A percentile compares a stretch with the other conserved stretches of the same genome.
phyloP scores from a whole-genome alignment of 2,888 invertebrate genomes.

The Disparrhopalites patrizii region DNA sequence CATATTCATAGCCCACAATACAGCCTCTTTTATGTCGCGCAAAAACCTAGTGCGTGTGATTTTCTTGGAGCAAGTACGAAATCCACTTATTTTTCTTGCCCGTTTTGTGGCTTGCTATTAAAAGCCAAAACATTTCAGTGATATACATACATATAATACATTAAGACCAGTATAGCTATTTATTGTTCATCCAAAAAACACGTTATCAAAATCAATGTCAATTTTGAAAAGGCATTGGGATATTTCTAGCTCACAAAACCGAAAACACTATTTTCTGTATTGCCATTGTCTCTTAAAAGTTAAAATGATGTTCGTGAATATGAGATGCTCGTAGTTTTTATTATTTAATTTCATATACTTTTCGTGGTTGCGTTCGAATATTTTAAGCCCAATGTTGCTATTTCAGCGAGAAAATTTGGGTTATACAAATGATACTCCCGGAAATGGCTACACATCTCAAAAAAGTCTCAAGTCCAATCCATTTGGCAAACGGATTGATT shows the following conservation, averaged over 20 bases:
- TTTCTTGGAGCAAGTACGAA: background rate
- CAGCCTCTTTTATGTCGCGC: too few relatives aligned
- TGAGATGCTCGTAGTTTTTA: background rate
- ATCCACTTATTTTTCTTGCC: background rate
- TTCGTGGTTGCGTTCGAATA: background rate
- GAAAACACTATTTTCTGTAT: too few relatives aligned
- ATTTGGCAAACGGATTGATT: conserved; percentile 86
- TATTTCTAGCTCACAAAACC: too few relatives aligned
- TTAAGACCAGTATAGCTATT: too few relatives aligned
- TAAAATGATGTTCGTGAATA: background rate
- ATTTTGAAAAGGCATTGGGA: too few relatives aligned
- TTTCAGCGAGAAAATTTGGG: conserved; percentile 50
- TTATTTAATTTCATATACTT: background rate
- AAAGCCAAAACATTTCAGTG: too few relatives aligned
- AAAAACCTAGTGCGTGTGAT: too few relatives aligned
- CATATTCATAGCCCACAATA: background rate
- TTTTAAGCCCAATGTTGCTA: background rate
- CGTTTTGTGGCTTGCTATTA: too few relatives aligned
- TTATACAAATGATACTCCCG: conserved; percentile 73
- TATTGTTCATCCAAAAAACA: too few relatives aligned
- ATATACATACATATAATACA: too few relatives aligned
- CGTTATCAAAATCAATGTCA: too few relatives aligned
- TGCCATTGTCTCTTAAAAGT: too few relatives aligned
- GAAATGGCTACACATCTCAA: conserved; percentile 75
- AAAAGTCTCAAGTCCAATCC: conserved; percentile 58